Conservation (phyloP, 1,140 invertebrate species). For the Lethocerus indicus region DNA sequence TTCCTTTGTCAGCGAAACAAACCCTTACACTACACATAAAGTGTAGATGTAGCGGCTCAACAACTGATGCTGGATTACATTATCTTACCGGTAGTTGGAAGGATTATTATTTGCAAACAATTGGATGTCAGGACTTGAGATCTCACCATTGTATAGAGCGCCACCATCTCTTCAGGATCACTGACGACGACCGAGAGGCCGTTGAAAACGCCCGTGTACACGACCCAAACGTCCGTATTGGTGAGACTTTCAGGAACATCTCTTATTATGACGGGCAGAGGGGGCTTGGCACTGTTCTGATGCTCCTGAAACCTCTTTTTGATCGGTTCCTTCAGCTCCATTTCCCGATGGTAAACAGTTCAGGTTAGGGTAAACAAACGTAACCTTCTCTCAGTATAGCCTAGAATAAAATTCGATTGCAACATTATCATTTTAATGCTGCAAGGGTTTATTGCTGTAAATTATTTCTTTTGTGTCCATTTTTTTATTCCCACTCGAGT, state of each 20-base stretch:
- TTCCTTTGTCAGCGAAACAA: no score
- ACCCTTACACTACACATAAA: slow-evolving; percentile 5
- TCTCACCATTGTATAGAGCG: slow-evolving; percentile 39
- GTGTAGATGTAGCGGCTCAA: background rate
- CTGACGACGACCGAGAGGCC: slow-evolving; percentile 42
- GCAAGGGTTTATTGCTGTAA: no score
- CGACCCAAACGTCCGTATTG: slow-evolving; percentile 26
- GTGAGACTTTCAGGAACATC: slow-evolving; percentile 20
- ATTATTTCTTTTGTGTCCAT: no score
- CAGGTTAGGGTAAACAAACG: no score
- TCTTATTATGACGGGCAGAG: slow-evolving; percentile 27
- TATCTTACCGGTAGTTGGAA: background rate
- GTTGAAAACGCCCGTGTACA: slow-evolving; percentile 41
- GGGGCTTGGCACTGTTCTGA: slow-evolving; percentile 4
- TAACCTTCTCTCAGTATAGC: no score
- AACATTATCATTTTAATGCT: no score
- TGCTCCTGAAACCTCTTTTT: background rate
- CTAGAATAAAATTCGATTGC: no score
- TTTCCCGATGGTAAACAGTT: background rate
- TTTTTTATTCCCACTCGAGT: no score
- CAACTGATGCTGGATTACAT: background rate
- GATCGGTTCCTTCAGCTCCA: slow-evolving; percentile 1
- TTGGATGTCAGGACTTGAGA: background rate
- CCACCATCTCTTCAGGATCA: slow-evolving; percentile 36
- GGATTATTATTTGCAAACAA: slow-evolving; percentile 1